phyloP scores from a whole-genome alignment of 2,888 invertebrate species.

The Busseola fusca region DNA sequence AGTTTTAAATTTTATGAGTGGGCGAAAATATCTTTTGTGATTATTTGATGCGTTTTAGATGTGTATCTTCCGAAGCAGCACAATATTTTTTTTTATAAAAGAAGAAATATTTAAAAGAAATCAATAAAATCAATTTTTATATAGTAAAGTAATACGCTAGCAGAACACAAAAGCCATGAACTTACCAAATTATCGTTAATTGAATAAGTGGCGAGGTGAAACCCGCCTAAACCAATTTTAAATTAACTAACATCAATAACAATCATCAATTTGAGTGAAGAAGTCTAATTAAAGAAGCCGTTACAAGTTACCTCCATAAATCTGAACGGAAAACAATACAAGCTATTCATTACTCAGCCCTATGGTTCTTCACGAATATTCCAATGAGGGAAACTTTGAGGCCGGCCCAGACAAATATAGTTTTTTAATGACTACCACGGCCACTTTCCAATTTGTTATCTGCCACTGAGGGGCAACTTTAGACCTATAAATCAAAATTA shows the following conservation, averaged over 20 bases:
- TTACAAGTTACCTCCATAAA: constrained; percentile 89
- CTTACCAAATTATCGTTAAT: constrained; percentile 72
- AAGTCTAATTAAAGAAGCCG: constrained; percentile 89
- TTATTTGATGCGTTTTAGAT: not conserved
- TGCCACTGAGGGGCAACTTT: constrained; percentile 68
- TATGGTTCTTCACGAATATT: constrained; percentile 85
- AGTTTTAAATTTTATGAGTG: not conserved
- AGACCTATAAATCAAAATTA: constrained; percentile 74
- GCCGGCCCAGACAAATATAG: constrained; percentile 81
- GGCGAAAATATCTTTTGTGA: not conserved
- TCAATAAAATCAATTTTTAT: not conserved
- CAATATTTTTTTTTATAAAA: not conserved
- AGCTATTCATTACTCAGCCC: constrained; percentile 84
- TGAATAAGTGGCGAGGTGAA: constrained; percentile 69
- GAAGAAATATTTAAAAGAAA: not conserved
- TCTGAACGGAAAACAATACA: constrained; percentile 86
- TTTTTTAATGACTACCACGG: constrained; percentile 81
- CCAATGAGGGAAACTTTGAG: constrained; percentile 83
- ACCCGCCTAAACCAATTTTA: constrained; percentile 75
- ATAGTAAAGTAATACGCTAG: constrained; percentile 26
- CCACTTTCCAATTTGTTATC: constrained; percentile 79
- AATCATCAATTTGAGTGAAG: constrained; percentile 87
- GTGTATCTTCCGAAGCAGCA: not conserved
- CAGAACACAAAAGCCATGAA: constrained; percentile 63
- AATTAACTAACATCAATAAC: constrained; percentile 86